A percentile compares a stretch with the other conserved stretches of the same genome.
phyloP scores from a whole-genome alignment of 2,888 invertebrate genomes.

The Tanypteryx hageni region DNA sequence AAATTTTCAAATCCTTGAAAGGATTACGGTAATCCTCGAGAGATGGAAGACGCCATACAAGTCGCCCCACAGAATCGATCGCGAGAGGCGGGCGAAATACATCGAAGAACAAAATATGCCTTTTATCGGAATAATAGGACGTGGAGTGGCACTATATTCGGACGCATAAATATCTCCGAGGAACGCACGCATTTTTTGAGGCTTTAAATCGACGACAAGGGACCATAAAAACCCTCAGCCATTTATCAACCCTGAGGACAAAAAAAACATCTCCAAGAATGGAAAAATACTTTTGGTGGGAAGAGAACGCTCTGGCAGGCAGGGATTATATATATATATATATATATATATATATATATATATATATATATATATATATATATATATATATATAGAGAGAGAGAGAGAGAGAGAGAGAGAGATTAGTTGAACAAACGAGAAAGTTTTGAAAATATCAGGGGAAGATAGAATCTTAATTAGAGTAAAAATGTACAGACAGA shows the following conservation, averaged over 20 bases:
- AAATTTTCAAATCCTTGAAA: conserved; percentile 1
- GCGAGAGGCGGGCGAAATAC: not conserved
- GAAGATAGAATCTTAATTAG: no score
- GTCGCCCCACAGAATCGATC: not conserved
- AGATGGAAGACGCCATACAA: not conserved
- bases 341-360: no score
- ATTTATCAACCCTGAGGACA: not conserved
- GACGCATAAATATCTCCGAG: not conserved
- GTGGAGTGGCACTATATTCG: not conserved
- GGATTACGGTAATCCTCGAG: not conserved
- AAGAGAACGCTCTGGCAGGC: not conserved
- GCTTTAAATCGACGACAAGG: conserved; percentile 28
- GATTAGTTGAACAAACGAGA: no score
- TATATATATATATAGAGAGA: no score
- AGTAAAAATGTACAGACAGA: no score
- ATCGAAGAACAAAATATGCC: conserved; percentile 32
- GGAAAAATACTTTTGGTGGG: not conserved
- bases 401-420: no score
- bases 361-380: no score
- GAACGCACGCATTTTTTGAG: not conserved
- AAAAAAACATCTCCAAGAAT: not conserved
- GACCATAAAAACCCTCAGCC: not conserved
- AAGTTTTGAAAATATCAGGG: no score
- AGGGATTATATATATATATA: no score
- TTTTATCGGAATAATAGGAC: conserved; percentile 18